Base-by-base conservation (phyloP, 2,888 invertebrate species). In the Slavum lentiscoides region DNA sequence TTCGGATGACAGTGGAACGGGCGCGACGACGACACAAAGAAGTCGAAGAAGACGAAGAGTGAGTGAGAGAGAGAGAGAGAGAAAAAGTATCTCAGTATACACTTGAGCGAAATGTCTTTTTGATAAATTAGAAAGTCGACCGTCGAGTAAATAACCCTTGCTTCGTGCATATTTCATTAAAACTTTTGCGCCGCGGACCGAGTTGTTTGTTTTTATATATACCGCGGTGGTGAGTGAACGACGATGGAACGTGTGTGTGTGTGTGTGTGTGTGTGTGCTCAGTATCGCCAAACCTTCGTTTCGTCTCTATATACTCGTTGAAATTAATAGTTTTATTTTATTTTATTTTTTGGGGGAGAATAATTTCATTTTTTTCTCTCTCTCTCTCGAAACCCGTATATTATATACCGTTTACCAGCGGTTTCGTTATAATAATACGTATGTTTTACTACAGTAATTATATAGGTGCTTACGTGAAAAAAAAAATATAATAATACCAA, bases 61-160 rank as follows among this genome's bases (percentile, higher is more conserved):
- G 37, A 55, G 37, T 58, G 70, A 53, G 61, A 73, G 72, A 21
- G 72, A 75, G 58, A 21, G 39, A 68, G 67, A 61, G 77, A 64
- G 55, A 37, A 55, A 19, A 5, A 74, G 66, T n/a, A 49, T 49
- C 13, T 49, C 49, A 30, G 70, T 77, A 70, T 80, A 80, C 80
- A 80, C 80, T 80, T 80, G 80, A 80, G 72, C 80, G 72, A 80
- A 80, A 80, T 80, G 80, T 80, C 80, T 80, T 80, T 80, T 80
- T 80, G 80, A 80, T 80, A 80, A 80, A 80, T 80, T 80, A 80
- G 80, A 80, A 80, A 80, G 80, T 80, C 80, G 80, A 72, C 80
- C 80, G 80, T 80, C 80, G 80, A 80, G 80, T 80, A 80, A 80
- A 80, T 80, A 80, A 80, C 80, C 80, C 80, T 80, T 80, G 80